These are phyloP conservation scores for Gyps fulvus DNA, from an alignment of 2,113 vertebrate genomes.

Conservation along the genomic window DNA sequence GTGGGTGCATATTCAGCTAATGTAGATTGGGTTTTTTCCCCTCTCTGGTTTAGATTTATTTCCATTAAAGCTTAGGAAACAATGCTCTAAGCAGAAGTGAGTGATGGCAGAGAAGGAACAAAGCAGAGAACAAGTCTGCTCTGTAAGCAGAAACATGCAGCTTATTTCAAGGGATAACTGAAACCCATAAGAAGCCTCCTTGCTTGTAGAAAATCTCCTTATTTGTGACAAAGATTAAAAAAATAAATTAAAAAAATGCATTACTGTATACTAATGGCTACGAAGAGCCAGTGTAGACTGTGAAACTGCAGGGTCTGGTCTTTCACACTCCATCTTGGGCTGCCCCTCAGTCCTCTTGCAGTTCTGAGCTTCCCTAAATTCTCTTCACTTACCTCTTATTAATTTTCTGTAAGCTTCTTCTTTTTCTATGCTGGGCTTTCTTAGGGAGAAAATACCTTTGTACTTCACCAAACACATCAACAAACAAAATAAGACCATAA, in stretches of 20 bases:
- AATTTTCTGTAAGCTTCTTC: not conserved
- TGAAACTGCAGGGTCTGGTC: not conserved
- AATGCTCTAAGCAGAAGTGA: not conserved
- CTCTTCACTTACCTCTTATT: not conserved
- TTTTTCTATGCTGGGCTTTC: not conserved
- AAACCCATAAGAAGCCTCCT: not conserved
- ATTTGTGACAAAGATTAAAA: not conserved
- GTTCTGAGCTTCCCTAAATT: not conserved
- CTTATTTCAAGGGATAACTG: not conserved
- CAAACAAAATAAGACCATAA: not conserved
- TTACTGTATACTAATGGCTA: not conserved
- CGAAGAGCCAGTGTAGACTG: not conserved
- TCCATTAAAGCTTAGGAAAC: not conserved
- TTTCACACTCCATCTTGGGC: not conserved
- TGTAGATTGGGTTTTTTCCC: not conserved
- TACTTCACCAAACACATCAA: not conserved
- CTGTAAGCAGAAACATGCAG: not conserved
- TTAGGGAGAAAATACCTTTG: not conserved
- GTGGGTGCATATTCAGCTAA: not conserved
- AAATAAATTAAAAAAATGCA: not conserved
- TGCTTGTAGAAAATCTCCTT: not conserved
- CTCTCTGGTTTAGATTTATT: not conserved
- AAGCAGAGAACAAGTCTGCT: not conserved
- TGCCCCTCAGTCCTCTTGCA: not conserved
- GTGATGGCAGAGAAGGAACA: not conserved